Conservation (phyloP, 2,888 invertebrate species). For the Synanthedon formicaeformis region DNA sequence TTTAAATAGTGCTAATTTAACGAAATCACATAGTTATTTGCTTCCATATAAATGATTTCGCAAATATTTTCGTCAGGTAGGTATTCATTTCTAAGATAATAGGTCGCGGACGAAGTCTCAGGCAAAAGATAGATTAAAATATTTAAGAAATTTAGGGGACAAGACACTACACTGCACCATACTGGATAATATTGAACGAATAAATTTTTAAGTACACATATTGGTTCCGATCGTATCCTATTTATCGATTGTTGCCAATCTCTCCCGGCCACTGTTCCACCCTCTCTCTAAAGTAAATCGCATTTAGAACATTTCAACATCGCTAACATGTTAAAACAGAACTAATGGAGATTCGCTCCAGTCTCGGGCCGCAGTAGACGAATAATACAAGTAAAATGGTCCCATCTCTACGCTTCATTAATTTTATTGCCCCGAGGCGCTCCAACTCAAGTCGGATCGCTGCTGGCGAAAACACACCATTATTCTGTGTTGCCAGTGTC, state of each 20-base stretch:
- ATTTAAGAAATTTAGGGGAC: no score
- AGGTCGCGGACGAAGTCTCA: no score
- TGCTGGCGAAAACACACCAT: conserved; percentile 62
- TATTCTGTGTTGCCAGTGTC: conserved; percentile 61
- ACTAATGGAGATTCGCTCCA: conserved; percentile 71
- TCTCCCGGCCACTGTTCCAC: conserved; percentile 59
- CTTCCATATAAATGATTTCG: no score
- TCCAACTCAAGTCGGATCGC: conserved; percentile 49
- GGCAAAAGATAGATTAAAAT: no score
- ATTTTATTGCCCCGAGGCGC: conserved; percentile 69
- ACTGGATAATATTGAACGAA: no score
- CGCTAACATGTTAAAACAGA: conserved; percentile 72
- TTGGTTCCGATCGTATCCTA: conserved; percentile 39
- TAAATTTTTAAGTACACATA: conserved; percentile 8
- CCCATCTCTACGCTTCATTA: conserved; percentile 71
- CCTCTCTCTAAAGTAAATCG: conserved; percentile 66
- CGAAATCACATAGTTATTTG: no score
- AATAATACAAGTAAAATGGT: conserved; percentile 72
- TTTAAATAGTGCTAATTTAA: no score
- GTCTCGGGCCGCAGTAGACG: conserved; percentile 68
- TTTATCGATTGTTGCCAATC: conserved; percentile 54
- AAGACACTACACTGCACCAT: no score
- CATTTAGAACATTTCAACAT: conserved; percentile 70
- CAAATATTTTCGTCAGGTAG: no score
- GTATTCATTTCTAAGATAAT: no score